These are phyloP conservation scores for Eulimnadia texana DNA, from an alignment of 1,140 invertebrate species.

Conservation along the genomic window DNA sequence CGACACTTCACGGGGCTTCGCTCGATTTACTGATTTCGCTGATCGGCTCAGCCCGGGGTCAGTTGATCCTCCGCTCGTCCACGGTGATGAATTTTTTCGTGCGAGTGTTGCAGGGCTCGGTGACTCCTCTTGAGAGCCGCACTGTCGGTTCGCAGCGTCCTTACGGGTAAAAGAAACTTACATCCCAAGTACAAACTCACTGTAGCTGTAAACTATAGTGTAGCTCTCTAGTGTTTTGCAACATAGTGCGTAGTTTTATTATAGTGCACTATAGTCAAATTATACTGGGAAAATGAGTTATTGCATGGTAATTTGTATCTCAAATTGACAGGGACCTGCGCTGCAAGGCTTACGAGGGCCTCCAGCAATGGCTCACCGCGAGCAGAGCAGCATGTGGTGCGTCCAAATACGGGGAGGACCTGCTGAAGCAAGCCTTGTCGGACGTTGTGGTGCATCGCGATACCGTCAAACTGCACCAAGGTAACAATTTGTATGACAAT, in stretches of 20 bases:
- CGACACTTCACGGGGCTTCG: background rate
- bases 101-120: slow-evolving; percentile 4
- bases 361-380: background rate
- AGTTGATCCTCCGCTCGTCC: background rate
- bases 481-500: background rate
- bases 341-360: background rate
- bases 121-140: slow-evolving; percentile 1
- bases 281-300: no score
- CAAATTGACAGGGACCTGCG: background rate
- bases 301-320: no score
- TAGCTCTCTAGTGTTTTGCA: no score
- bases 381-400: background rate
- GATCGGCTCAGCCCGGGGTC: background rate
- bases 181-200: background rate
- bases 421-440: background rate
- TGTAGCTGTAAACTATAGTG: no score
- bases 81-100: slow-evolving; percentile 11
- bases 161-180: slow-evolving; percentile 11
- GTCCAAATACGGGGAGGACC: background rate
- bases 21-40: background rate
- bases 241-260: no score
- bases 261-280: no score
- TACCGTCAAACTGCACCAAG: background rate
- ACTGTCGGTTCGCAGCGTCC: background rate
- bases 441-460: slow-evolving; percentile 2